Conservation (phyloP, 1,140 invertebrate species). For the Drosophila orena region DNA sequence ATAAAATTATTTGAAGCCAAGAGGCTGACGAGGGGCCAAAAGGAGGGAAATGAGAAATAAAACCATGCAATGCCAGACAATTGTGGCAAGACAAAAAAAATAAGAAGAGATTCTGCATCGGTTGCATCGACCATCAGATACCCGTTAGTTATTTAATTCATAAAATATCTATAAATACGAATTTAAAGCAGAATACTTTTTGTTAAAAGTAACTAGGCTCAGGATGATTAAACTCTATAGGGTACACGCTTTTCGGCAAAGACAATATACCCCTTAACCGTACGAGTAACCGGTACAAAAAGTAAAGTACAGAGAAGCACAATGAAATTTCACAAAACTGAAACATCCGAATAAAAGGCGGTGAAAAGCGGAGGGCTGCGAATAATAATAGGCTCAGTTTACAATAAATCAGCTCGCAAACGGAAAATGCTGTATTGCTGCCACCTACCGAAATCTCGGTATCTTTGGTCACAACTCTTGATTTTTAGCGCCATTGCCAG, state of each 20-base stretch:
- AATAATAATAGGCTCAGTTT: slow-evolving; percentile 47
- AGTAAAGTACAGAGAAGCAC: slow-evolving; percentile 14
- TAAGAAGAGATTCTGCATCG: no score
- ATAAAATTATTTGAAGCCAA: slow-evolving; percentile 51
- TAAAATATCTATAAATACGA: no score
- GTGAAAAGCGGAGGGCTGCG: slow-evolving; percentile 6
- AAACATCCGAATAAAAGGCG: slow-evolving; percentile 11
- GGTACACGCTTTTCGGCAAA: no score
- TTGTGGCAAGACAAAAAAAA: slow-evolving; percentile 16
- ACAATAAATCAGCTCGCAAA: slow-evolving; percentile 44
- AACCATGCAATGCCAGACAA: slow-evolving; percentile 45
- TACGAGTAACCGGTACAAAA: not conserved
- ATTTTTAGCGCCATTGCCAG: slow-evolving; percentile 8
- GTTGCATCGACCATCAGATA: no score
- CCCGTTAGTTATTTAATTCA: no score
- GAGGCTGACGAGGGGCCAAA: slow-evolving; percentile 10
- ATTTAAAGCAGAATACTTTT: no score
- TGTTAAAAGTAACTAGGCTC: no score
- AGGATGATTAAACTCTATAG: no score
- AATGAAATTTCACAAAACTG: slow-evolving; percentile 30
- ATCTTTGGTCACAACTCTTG: slow-evolving; percentile 15
- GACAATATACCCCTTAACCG: no score
- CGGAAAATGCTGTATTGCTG: slow-evolving; percentile 37
- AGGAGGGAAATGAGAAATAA: slow-evolving; percentile 32
- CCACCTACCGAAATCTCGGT: slow-evolving; percentile 10